Evolutionary conservation across 92 coral and sea anemone genomes (phyloP), one percentile per base, ranked within the genome.

Genomic region (Epizoanthus rinbou): DNA sequence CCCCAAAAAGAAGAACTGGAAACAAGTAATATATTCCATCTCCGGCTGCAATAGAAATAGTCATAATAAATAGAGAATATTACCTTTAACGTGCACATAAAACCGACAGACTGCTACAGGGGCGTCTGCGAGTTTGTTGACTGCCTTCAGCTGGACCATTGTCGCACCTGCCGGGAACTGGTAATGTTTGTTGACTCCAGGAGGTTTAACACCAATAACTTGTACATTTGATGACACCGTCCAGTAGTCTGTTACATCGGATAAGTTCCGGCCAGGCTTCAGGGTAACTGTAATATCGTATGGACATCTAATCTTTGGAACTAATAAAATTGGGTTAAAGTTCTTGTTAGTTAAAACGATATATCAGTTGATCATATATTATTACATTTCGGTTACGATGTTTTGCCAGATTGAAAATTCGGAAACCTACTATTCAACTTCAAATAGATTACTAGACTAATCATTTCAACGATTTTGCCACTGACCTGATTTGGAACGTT

Each of bases 161-260:
- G 91, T 92, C 5, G 25, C 19, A 1, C 97, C 97, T 6, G 86
- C 85, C 5, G 98, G 98, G 85, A 86, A 95, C 57, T 63, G 90
- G 83, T 89, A 93, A 59, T 85, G 84, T 39, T 90, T 80, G 31
- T 75, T 87, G 59, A 89, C 91, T 18, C 85, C 76, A 23, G 90
- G 82, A 0, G 97, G 97, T 15, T 50, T 45, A 31, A 90, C 84
- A 3, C 86, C 76, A 11, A 93, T 71, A 54, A 84, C 82, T 7
- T 83, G 68, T 6, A 89, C 87, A 60, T 85, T 88, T 74, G 97
- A 91, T 0, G 85, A 94, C 15, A 80, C 79, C 64, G 74, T 81
- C 98, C 98, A 95, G 76, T 54, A 64, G 75, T 87, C 62, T 65
- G 93, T 89, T 33, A 95, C 90, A 64, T 84, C 91, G 58, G 98